Conservation (phyloP, 2,113 vertebrate species). For the Microcebus ravelobensis region DNA sequence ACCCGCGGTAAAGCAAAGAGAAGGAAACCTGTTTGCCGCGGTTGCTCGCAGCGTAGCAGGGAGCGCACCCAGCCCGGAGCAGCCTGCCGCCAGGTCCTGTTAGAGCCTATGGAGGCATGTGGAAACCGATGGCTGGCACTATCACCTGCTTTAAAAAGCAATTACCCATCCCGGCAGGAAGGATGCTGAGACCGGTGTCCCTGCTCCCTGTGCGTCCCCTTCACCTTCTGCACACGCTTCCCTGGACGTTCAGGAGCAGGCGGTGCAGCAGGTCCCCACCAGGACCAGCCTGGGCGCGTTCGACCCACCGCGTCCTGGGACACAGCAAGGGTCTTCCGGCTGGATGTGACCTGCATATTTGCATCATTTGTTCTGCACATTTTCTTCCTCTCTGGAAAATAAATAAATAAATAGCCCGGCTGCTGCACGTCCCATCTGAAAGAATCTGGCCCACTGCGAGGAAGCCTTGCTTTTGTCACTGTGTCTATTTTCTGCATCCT, state of each 20-base stretch:
- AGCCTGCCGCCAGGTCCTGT: constrained; percentile 62
- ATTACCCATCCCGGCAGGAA: neutral
- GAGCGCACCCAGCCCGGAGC: constrained; percentile 65
- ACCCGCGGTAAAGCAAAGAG: constrained; percentile 50
- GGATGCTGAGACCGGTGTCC: neutral
- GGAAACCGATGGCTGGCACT: neutral
- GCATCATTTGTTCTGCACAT: neutral
- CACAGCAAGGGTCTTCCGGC: neutral
- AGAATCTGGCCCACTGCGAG: constrained; percentile 29
- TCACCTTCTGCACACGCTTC: rapidly evolving
- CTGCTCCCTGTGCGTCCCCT: neutral
- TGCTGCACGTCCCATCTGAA: neutral
- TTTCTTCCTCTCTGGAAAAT: neutral
- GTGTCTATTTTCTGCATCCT: neutral
- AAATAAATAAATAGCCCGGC: constrained; percentile 22
- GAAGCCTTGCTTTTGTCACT: constrained; percentile 23
- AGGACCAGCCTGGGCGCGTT: neutral
- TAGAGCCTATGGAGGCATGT: constrained; percentile 56
- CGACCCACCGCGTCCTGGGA: neutral
- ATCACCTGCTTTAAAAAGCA: neutral
- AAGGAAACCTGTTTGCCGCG: constrained; percentile 65
- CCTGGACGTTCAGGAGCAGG: neutral
- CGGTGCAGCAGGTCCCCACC: neutral
- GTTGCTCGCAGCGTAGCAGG: neutral
- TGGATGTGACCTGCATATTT: too few species aligned